A percentile compares a stretch with the other conserved stretches of the same genome.
Evolutionary conservation across 2,888 invertebrate species (phyloP).

Genomic region (Dysmachus trigonus): DNA sequence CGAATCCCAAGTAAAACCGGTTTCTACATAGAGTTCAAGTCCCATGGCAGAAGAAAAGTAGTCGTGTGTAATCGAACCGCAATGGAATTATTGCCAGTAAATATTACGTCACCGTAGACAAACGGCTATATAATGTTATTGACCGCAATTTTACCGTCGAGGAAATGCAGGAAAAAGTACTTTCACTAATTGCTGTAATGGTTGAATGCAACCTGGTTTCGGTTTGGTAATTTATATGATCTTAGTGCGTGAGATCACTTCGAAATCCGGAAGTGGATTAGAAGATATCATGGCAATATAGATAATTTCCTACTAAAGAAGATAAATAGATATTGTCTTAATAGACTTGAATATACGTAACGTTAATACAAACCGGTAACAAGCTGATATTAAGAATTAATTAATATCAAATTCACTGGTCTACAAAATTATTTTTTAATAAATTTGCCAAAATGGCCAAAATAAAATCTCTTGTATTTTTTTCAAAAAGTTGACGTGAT

Average conservation of each 20-base stretch:
- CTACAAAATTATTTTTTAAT: no score
- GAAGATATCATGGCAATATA: neutral
- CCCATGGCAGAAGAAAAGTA: neutral
- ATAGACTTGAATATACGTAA: neutral
- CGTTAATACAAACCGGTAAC: neutral
- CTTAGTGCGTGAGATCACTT: neutral
- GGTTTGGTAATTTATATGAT: neutral
- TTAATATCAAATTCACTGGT: neutral
- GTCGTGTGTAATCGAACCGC: neutral
- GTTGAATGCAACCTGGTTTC: neutral
- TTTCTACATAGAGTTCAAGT: neutral
- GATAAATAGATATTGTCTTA: neutral
- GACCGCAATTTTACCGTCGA: constrained; percentile 2
- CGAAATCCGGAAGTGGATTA: neutral
- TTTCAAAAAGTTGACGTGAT: no score
- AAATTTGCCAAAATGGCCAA: no score
- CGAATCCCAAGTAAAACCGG: neutral
- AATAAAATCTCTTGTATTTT: no score
- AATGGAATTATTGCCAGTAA: neutral
- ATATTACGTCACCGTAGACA: neutral
- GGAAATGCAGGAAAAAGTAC: neutral
- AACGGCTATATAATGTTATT: neutral
- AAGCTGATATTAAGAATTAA: neutral
- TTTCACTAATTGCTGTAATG: neutral
- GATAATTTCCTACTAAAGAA: neutral